Evolutionary conservation across 2,797 vertebrate species (phyloP), one percentile per base, ranked within the genome.

Genomic region (Cetoscarus ocellatus): DNA sequence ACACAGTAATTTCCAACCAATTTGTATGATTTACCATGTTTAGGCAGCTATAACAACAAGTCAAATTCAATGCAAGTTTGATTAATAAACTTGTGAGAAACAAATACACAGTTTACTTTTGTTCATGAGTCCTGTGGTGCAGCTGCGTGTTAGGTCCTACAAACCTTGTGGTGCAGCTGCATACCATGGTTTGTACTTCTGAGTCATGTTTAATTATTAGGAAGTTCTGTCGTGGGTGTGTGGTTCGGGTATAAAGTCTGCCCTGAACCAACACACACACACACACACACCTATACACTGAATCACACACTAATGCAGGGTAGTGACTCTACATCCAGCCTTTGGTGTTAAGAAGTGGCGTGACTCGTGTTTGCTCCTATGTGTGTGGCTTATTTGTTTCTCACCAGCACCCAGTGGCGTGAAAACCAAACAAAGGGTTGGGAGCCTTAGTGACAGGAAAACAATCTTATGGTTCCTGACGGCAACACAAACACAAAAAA

Each of bases 141-240:
- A 83, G 78, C 78, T 84, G 69, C 63, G 6, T 80, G 70, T 63
- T 64, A 67, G 64, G 61, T 39, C 72, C 76, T 50, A 60, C 43
- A 17, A 75, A 66, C 58, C 50, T 75, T 77, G 70, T 57, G 75
- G 73, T 80, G 63, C 66, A 78, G 70, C 78, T 84, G 73, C 84
- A 78, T 76, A 44, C 60, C 61, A 78, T 7, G 70, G 81, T 86
- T 89, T 84, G 61, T 52, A 72, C 68, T 78, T 88, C 72, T 71
- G 75, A 88, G 86, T 89, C 88, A 69, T 70, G 72, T 90, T 91
- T 88, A 90, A 86, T 89, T 89, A 94, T 92, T 91, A 91, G 78
- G 73, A 84, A 85, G 85, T 80, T 85, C 70, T 80, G 75, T 82
- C 48, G 67, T 76, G 68, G 65, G 40, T 76, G 86, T 83, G 78